phyloP scores from a whole-genome alignment of 2,888 invertebrate species.

The Pandemis heparana region DNA sequence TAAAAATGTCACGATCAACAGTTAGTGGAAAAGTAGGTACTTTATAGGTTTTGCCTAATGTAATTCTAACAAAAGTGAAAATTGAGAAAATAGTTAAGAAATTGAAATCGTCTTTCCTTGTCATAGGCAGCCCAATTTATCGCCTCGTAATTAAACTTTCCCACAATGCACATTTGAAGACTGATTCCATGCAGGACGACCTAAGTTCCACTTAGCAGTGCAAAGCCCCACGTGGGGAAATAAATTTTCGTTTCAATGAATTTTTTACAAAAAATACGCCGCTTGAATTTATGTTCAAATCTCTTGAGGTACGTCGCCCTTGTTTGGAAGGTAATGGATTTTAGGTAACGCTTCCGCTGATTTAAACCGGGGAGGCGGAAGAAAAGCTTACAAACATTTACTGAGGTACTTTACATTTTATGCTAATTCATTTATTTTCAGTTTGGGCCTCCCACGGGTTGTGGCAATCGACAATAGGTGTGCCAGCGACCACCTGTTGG shows the following conservation, averaged over 20 bases:
- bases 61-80: not conserved
- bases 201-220: conserved; percentile 18
- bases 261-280: conserved; percentile 27
- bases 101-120: no score
- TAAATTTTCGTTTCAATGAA: conserved; percentile 29
- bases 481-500: conserved; percentile 9
- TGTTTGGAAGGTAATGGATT: conserved; percentile 34
- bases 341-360: conserved; percentile 30
- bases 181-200: conserved; percentile 8
- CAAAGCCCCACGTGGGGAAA: conserved; percentile 14
- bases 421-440: conserved; percentile 17
- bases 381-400: conserved; percentile 1
- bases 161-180: not conserved
- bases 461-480: not conserved
- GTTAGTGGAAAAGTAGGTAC: no score
- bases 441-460: conserved; percentile 3
- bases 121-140: no score
- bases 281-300: conserved; percentile 30
- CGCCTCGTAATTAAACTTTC: not conserved
- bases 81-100: not conserved
- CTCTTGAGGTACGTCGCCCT: conserved; percentile 20
- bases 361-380: conserved; percentile 3
- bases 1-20: no score
- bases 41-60: no score
- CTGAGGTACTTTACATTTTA: not conserved